phyloP scores from a whole-genome alignment of 2,888 invertebrate species.

The Quadriops clusia region DNA sequence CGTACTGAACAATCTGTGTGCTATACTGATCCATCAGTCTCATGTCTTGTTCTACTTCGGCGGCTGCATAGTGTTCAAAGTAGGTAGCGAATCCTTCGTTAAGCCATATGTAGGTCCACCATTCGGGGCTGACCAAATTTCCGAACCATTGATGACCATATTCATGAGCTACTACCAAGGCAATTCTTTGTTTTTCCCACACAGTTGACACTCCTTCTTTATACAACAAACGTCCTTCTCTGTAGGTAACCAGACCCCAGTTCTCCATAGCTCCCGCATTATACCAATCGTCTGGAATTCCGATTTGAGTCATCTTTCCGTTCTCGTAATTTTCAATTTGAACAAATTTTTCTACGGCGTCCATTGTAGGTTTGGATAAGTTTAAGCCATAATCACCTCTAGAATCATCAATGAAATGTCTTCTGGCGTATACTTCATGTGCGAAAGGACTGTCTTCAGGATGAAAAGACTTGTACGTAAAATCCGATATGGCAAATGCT shows the following conservation, averaged over 20 bases:
- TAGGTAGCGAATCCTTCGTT: conserved; percentile 60
- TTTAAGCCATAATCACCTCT: conserved; percentile 34
- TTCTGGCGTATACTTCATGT: conserved; percentile 22
- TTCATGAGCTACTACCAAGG: conserved; percentile 48
- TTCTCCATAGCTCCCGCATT: conserved; percentile 86
- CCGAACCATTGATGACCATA: conserved; percentile 63
- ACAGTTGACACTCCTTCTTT: conserved; percentile 25
- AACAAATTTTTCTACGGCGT: conserved; percentile 45
- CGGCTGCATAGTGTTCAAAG: conserved; percentile 39
- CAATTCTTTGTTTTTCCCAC: conserved; percentile 37
- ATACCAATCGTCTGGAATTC: conserved; percentile 61
- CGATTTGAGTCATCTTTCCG: conserved; percentile 65
- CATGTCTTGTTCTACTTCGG: conserved; percentile 9
- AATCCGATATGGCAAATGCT: conserved; percentile 63
- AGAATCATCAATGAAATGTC: conserved; percentile 20
- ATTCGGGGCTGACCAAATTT: conserved; percentile 49
- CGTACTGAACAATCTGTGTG: conserved; percentile 7
- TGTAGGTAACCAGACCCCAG: conserved; percentile 70
- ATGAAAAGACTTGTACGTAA: too few relatives aligned
- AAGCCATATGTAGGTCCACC: conserved; percentile 55
- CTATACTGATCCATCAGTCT: conserved; percentile 11
- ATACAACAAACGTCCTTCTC: conserved; percentile 9
- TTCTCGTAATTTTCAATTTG: conserved; percentile 36
- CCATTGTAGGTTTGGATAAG: conserved; percentile 36
- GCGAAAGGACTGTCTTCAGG: too few relatives aligned